Evolutionary conservation across 2,113 vertebrate genomes (phyloP), one percentile per base, ranked within the genome.

Genomic region (Eretmochelys imbricata): DNA sequence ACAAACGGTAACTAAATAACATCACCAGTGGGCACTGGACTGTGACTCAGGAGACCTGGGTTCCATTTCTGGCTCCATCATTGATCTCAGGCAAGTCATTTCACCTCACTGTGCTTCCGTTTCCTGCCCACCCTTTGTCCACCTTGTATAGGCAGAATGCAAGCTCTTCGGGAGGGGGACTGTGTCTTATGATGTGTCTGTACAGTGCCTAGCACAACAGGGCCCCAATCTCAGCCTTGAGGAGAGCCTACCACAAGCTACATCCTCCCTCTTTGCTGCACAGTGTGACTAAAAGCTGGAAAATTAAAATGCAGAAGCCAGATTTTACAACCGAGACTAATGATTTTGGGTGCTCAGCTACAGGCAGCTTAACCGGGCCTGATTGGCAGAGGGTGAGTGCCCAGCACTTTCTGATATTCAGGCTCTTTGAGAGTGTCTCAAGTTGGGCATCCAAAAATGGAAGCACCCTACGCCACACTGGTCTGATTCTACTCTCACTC

Each of bases 201-300:
- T 19, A 25, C 10, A 35, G 5, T 1, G 0, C 2, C 1, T 0
- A 75, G n/a, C 14, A 8, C 20, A 10, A 27, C 0, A 19, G 7
- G 0, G 0, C 62, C 72, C 20, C 11, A 8, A 24, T 24, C 20
- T 76, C 72, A 25, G 72, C 72, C 42, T 27, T 25, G 22, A 46
- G 38, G 72, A 11, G 24, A 76, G 72, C 38, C n/a, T 25, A 24
- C 11, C 20, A 76, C 38, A 46, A 46, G 38, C 42, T 46, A 46
- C 10, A 46, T 12, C 72, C 17, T 24, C 38, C 20, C 8, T n/a
- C 69, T 42, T 20, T 14, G 72, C 72, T 12, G 20, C 24, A 76
- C 38, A 42, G 20, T 42, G 42, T 12, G 38, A 75, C 25, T 42
- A 22, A 42, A 75, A 8, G 9, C 42, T 76, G 20, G 42, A 12